Evolutionary conservation across 2,888 invertebrate species (phyloP).

Genomic region (Philereme vetulata): DNA sequence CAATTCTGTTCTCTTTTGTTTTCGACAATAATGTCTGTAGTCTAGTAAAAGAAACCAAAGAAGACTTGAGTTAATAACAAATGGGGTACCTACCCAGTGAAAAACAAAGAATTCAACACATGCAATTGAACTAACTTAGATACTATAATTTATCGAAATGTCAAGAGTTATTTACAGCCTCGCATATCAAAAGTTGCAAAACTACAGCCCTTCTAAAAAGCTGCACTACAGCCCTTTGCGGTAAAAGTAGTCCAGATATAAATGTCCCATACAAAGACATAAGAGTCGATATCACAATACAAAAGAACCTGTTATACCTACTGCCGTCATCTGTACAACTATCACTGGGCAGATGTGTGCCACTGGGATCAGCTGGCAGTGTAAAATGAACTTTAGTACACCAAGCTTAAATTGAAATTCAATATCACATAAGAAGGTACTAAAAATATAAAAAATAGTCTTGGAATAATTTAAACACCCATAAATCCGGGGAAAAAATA

Average conservation of each 20-base stretch:
- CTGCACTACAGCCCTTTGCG: conserved; percentile 22
- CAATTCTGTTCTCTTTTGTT: no score
- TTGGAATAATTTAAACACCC: no score
- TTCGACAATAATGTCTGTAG: no score
- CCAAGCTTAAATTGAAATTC: not conserved
- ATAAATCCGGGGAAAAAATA: no score
- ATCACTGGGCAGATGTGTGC: conserved; percentile 44
- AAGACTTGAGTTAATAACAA: not conserved
- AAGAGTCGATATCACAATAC: conserved; percentile 59
- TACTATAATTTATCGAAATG: conserved; percentile 4
- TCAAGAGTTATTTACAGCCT: conserved; percentile 24
- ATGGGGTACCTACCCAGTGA: not conserved
- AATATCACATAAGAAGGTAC: not conserved
- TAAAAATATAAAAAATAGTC: no score
- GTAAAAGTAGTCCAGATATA: conserved; percentile 58
- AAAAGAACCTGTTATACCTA: conserved; percentile 61
- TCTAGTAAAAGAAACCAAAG: not conserved
- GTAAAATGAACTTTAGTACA: not conserved
- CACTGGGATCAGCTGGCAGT: conserved; percentile 2
- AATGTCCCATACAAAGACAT: conserved; percentile 29
- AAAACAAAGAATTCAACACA: not conserved
- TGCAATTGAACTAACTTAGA: not conserved
- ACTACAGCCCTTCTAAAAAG: conserved; percentile 29
- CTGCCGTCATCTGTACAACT: conserved; percentile 69
- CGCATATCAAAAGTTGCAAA: conserved; percentile 31